phyloP scores from a whole-genome alignment of 2,797 vertebrate species.

The Pagetopsis macropterus region DNA sequence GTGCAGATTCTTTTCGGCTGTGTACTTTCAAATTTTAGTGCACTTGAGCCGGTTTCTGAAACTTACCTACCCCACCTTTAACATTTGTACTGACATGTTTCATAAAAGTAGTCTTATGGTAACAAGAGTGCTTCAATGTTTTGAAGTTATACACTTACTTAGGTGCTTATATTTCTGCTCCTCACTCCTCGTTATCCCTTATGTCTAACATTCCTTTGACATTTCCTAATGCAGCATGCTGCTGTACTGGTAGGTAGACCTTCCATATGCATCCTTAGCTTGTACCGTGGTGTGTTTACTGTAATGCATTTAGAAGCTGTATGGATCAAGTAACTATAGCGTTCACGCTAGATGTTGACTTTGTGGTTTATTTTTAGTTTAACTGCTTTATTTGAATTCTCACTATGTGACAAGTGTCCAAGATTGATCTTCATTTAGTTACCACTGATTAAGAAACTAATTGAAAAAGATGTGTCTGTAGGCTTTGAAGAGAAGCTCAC shows the following conservation, averaged over 20 bases:
- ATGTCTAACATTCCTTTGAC: slow-evolving; percentile 81
- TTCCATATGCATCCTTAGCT: slow-evolving; percentile 71
- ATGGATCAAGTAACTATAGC: slow-evolving; percentile 37
- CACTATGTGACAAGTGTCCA: background rate
- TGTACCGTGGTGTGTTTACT: slow-evolving; percentile 72
- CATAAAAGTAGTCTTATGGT: background rate
- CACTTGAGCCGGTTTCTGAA: too few relatives aligned
- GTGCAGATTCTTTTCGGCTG: too few relatives aligned
- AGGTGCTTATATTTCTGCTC: slow-evolving; percentile 59
- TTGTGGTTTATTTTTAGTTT: slow-evolving; percentile 27
- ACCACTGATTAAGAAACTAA: background rate
- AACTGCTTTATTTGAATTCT: slow-evolving; percentile 23
- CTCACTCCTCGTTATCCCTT: slow-evolving; percentile 61
- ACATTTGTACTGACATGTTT: background rate
- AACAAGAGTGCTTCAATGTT: too few relatives aligned
- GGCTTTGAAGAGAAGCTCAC: too few relatives aligned
- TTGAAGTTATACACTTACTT: slow-evolving; percentile 3
- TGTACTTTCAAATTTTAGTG: too few relatives aligned
- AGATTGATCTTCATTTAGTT: background rate
- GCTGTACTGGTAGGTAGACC: slow-evolving; percentile 88
- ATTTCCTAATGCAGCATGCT: slow-evolving; percentile 87
- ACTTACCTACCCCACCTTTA: too few relatives aligned
- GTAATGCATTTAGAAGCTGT: slow-evolving; percentile 54
- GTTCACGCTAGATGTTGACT: slow-evolving; percentile 50
- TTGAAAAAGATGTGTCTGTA: too few relatives aligned